phyloP scores from a whole-genome alignment of 1,140 invertebrate species.

The Drosophila nigromelanica region DNA sequence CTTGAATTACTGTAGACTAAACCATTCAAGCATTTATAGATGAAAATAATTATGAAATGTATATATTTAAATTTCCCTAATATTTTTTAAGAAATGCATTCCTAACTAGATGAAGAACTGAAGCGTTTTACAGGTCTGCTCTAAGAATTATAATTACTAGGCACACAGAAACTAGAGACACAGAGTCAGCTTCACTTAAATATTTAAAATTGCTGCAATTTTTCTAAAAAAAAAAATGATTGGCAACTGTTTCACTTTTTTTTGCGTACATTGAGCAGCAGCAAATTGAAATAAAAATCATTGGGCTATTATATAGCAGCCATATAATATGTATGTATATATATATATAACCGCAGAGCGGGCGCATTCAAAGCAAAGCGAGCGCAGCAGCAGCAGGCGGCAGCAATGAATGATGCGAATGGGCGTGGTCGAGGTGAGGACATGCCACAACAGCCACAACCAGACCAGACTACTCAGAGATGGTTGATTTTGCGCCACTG shows the following conservation, averaged over 20 bases:
- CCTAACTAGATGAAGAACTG: neutral
- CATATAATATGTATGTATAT: slow-evolving; percentile 27
- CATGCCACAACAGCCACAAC: slow-evolving; percentile 34
- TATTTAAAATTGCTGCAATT: slow-evolving; percentile 7
- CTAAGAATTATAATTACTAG: slow-evolving; percentile 19
- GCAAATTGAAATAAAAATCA: slow-evolving; percentile 44
- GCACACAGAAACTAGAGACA: slow-evolving; percentile 45
- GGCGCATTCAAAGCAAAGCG: slow-evolving; percentile 74
- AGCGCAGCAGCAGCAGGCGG: slow-evolving; percentile 45
- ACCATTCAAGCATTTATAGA: too few species aligned
- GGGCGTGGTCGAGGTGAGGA: slow-evolving; percentile 41
- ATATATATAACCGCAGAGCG: slow-evolving; percentile 18
- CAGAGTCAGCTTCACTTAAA: slow-evolving; percentile 32
- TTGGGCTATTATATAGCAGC: slow-evolving; percentile 20
- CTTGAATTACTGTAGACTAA: neutral
- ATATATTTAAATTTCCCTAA: neutral
- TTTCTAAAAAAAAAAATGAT: slow-evolving; percentile 20
- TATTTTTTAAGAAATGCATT: neutral
- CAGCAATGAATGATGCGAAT: slow-evolving; percentile 55
- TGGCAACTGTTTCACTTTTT: slow-evolving; percentile 5
- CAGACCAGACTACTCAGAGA: slow-evolving; percentile 60
- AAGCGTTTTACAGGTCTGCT: slow-evolving; percentile 34
- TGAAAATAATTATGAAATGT: too few species aligned
- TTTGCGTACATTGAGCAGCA: slow-evolving; percentile 56
- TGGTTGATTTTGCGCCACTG: slow-evolving; percentile 85